Base-by-base conservation (phyloP, 37 sponge, comb jelly and placozoan genomes). In the Corticium candelabrum region DNA sequence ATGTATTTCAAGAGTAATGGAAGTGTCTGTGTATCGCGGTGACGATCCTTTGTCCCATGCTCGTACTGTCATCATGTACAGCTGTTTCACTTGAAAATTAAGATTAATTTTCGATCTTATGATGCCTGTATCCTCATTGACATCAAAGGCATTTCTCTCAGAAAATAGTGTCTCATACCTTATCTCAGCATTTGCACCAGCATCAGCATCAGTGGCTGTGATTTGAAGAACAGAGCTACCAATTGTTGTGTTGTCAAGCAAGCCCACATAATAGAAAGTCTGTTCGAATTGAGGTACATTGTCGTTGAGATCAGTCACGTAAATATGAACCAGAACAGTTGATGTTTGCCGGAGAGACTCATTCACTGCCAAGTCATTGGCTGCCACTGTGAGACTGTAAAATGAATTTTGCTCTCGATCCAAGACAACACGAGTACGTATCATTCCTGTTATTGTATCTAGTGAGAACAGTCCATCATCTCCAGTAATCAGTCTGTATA, bases 191-290 rank as follows among this genome's bases (percentile, higher is more conserved):
- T 50, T 50, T 21, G 21, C 11, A 50, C 62, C 62, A 21, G 21
- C 62, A 69, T 80, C 81, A 35, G 40, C 81, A 27, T 80, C 81
- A 35, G 73, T 35, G 39, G 81, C 81, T 32, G n/a, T 21, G 3
- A 80, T 34, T 27, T 40, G 39, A 40, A 3, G 37, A 3, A 80
- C 74, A 27, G 40, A 38, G 31, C 27, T 2, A 36, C 74, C 79
- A 2, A 50, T 21, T 11, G 62, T 50, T 21, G 21, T 21, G 62
- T 50, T 50, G 21, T 50, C 62, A 11, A 50, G 21, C 11, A 50
- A 27, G 15, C 21, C 62, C 62, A 27, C 15, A 11, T 27, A 50
- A 50, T 50, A 50, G 62, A 50, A 50, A 50, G 62, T 27, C 62
- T 50, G 11, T 21, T 50, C 62, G 62, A 70, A 70, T 29, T 34